Evolutionary conservation across 2,888 invertebrate species (phyloP).

Genomic region (Idaea biselata): DNA sequence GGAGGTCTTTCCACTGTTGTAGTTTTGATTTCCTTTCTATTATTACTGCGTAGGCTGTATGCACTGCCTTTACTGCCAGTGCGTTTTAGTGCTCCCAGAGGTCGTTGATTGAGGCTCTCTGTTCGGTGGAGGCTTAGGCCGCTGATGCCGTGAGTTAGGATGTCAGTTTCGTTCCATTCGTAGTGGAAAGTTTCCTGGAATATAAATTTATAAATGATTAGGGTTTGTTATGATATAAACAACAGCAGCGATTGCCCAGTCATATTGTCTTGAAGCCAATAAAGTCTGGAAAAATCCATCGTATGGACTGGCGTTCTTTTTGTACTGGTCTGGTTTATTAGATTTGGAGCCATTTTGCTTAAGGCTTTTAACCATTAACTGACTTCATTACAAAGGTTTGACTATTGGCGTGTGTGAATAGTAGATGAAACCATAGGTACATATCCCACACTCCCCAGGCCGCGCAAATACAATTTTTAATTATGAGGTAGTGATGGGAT

Average conservation of each 20-base stretch:
- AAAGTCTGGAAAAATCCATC: no score
- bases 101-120: slow-evolving; percentile 71
- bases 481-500: no score
- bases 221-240: neutral
- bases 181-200: slow-evolving; percentile 48
- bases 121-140: slow-evolving; percentile 75
- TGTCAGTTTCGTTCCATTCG: slow-evolving; percentile 70
- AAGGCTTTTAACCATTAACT: no score
- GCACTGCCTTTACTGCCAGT: slow-evolving; percentile 75
- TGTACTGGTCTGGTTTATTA: no score
- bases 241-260: neutral
- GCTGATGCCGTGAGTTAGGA: slow-evolving; percentile 74
- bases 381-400: no score
- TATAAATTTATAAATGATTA: neutral
- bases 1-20: slow-evolving; percentile 58
- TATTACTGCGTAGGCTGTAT: slow-evolving; percentile 62
- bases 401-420: neutral
- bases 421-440: no score
- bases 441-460: no score
- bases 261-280: no score
- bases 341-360: no score
- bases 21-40: slow-evolving; percentile 61
- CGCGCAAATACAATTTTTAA: no score
- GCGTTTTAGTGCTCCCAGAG: slow-evolving; percentile 59
- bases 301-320: no score